Evolutionary conservation across 1,140 invertebrate genomes (phyloP).

Genomic region (Subanguina moxae): DNA sequence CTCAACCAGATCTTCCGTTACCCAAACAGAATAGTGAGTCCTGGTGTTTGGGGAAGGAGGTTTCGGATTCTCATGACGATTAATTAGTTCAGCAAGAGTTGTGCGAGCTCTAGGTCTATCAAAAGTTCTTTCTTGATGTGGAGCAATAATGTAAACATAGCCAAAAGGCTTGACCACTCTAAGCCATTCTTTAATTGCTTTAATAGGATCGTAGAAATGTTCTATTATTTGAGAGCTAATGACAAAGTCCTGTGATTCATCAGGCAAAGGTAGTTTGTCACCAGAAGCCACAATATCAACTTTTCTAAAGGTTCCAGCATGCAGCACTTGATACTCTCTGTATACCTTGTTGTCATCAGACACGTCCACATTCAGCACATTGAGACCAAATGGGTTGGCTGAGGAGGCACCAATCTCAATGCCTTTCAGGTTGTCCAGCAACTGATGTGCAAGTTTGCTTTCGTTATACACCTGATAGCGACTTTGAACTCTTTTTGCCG

Average conservation of each 20-base stretch:
- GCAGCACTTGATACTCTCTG: neutral
- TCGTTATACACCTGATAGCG: slow-evolving; percentile 5
- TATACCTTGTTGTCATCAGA: slow-evolving; percentile 1
- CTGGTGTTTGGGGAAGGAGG: neutral
- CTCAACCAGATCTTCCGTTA: slow-evolving; percentile 19
- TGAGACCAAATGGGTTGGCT: slow-evolving; percentile 9
- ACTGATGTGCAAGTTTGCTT: slow-evolving; percentile 12
- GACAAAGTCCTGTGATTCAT: slow-evolving; percentile 22
- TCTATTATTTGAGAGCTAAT: slow-evolving; percentile 21
- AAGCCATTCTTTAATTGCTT: slow-evolving; percentile 15
- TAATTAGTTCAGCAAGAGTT: slow-evolving; percentile 14
- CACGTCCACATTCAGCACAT: slow-evolving; percentile 1
- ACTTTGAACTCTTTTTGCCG: no score
- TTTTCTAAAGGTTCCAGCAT: neutral
- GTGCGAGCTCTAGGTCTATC: slow-evolving; percentile 11
- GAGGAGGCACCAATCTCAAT: slow-evolving; percentile 9
- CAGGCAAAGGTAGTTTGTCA: slow-evolving; percentile 12
- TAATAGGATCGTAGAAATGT: slow-evolving; percentile 27
- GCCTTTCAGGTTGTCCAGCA: slow-evolving; percentile 8
- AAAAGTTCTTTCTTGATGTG: slow-evolving; percentile 18
- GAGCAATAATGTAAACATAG: slow-evolving; percentile 19
- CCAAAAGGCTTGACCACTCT: slow-evolving; percentile 11
- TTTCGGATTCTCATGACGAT: slow-evolving; percentile 8
- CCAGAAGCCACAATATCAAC: slow-evolving; percentile 14
- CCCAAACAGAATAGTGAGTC: slow-evolving; percentile 18